phyloP scores from a whole-genome alignment of 2,888 invertebrate genomes.

The Anoplius nigerrimus region DNA sequence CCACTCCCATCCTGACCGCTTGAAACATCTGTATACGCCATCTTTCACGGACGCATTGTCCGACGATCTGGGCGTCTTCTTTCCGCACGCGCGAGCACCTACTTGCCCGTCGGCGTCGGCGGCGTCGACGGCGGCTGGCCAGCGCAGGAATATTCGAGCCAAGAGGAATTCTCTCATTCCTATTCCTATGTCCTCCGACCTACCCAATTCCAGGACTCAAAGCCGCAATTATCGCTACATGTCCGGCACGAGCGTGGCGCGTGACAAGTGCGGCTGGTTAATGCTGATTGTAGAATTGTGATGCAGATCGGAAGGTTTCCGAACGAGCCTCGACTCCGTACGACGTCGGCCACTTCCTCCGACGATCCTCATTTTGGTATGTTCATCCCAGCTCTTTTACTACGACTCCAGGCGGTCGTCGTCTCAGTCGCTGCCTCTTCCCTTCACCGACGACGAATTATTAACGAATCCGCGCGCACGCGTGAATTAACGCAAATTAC shows the following conservation, averaged over 20 bases:
- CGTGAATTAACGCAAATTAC: too few relatives aligned
- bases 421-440: too few relatives aligned
- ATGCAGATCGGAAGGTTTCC: constrained; percentile 53
- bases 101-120: not conserved
- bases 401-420: too few relatives aligned
- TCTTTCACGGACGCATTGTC: not conserved
- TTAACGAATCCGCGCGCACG: too few relatives aligned
- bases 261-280: constrained; percentile 57
- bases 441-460: too few relatives aligned
- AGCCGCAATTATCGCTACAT: constrained; percentile 64
- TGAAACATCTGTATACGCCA: not conserved
- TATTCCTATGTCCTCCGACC: not conserved
- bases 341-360: not conserved
- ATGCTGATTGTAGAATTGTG: constrained; percentile 68
- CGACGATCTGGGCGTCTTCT: not conserved
- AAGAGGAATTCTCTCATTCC: not conserved
- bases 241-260: constrained; percentile 38
- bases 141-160: not conserved
- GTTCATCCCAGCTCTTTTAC: too few relatives aligned
- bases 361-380: too few relatives aligned
- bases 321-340: not conserved
- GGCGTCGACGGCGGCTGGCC: too few relatives aligned
- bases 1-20: not conserved
- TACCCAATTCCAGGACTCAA: constrained; percentile 9
- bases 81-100: not conserved